Evolutionary conservation across 2,888 invertebrate species (phyloP), one percentile per base, ranked within the genome.

Genomic region (Argyresthia goedartella): DNA sequence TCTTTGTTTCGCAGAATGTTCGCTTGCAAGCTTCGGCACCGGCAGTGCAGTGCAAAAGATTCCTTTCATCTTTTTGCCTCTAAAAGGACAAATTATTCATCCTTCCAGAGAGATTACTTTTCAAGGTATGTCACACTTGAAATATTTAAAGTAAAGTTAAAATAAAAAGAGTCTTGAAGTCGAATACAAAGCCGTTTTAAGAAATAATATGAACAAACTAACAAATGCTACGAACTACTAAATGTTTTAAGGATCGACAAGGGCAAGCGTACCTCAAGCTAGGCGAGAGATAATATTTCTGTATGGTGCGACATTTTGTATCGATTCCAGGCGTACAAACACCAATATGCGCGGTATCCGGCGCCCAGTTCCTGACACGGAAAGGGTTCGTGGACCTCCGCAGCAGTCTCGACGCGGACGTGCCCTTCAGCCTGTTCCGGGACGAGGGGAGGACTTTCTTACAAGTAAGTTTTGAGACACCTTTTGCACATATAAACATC

Each of bases 1-100:
- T 54, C 42, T 46, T 54, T 52, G 4, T 64, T 89, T 87, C 6
- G 3, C 88, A 94, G 94, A 94, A 82, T 94, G 94, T 81, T 89
- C 92, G 44, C 80, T 95, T 67, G 94, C 95, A 51, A 93, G 94
- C 34, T 96, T 96, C 71, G 92, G 91, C 54, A 88, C 90, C 15
- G 91, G 91, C 47, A 87, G 89, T 52, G 87, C 88, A 34, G 80
- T 90, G 48, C 95, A 95, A 73, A 91, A 91, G 69, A 94, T 96
- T 61, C 96, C 96, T 16, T 94, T 94, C 72, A 93, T 96, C 15
- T 95, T 93, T 73, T 82, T 96, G 59, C 96, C 96, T 14, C 84
- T 94, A 57, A 92, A 93, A 68, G 95, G 95, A 45, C 95, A 95
- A 82, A 94, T 96, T 61, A 93, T 96, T 62, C 93, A 96, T 80